These are phyloP conservation scores for Tetrao urogallus DNA, from an alignment of 2,113 vertebrate genomes.

Conservation along the genomic window DNA sequence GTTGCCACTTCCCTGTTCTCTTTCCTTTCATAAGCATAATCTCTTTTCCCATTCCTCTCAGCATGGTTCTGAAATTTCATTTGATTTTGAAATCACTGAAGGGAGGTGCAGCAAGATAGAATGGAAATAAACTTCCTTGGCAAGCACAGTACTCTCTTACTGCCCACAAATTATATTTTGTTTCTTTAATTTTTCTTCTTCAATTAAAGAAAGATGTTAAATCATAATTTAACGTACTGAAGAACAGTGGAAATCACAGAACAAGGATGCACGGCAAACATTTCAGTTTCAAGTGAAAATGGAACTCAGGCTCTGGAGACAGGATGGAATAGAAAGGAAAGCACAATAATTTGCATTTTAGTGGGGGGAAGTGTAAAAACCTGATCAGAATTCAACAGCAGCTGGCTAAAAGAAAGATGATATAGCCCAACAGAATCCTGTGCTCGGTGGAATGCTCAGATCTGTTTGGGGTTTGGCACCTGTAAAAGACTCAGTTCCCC, in stretches of 20 bases:
- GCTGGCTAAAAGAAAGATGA: not conserved
- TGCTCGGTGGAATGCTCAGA: not conserved
- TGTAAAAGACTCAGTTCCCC: not conserved
- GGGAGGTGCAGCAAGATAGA: conserved; percentile 12
- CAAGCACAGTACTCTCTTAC: not conserved
- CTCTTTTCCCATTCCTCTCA: conserved; percentile 14
- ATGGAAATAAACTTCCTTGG: conserved; percentile 51
- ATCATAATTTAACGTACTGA: not conserved
- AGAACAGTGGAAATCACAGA: conserved; percentile 8
- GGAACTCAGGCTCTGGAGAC: not conserved
- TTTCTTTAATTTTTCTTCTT: not conserved
- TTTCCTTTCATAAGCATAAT: conserved; percentile 47
- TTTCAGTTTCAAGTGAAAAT: not conserved
- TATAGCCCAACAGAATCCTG: not conserved
- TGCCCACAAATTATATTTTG: not conserved
- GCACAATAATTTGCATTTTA: not conserved
- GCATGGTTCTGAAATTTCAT: conserved; percentile 15
- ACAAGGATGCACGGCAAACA: not conserved
- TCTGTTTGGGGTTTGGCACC: not conserved
- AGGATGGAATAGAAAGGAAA: not conserved
- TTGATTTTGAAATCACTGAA: conserved; percentile 44
- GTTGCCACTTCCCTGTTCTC: conserved; percentile 29
- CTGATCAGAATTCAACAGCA: not conserved
- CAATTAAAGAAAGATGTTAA: conserved; percentile 29
- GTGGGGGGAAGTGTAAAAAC: not conserved